A percentile compares a stretch with the other conserved stretches of the same genome.
Evolutionary conservation across 2,888 invertebrate genomes (phyloP).

Genomic region (Diarsia brunnea): DNA sequence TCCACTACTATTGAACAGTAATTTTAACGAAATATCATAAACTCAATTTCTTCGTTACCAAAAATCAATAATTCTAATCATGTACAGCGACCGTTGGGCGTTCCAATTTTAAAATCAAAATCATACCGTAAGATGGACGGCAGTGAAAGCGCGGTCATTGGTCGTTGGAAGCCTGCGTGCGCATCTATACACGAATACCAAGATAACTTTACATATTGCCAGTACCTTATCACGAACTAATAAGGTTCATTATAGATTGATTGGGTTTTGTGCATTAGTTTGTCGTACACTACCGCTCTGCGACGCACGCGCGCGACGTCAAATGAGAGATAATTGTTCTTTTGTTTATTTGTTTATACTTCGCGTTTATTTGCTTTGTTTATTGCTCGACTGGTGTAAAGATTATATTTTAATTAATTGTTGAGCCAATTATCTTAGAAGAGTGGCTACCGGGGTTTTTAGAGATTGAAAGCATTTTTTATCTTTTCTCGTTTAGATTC

Average conservation of each 20-base stretch:
- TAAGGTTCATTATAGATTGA: constrained; percentile 38
- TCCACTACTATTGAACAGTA: background rate
- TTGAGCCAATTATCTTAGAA: constrained; percentile 35
- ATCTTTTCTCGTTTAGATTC: background rate
- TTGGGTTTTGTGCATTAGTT: constrained; percentile 26
- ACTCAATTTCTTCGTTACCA: constrained; percentile 22
- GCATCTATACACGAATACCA: constrained; percentile 81
- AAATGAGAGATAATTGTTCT: constrained; percentile 87
- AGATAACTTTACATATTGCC: constrained; percentile 46
- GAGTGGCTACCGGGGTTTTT: constrained; percentile 45
- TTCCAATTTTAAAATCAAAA: constrained; percentile 86
- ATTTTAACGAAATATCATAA: constrained; percentile 36
- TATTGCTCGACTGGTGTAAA: constrained; percentile 60
- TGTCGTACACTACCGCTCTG: constrained; percentile 71
- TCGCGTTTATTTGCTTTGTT: constrained; percentile 62
- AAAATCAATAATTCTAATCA: constrained; percentile 65
- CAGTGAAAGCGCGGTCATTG: constrained; percentile 91
- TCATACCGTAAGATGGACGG: constrained; percentile 82
- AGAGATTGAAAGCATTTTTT: constrained; percentile 14
- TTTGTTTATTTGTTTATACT: constrained; percentile 83
- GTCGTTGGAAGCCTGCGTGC: constrained; percentile 86
- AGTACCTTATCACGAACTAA: fast-evolving
- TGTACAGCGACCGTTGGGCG: constrained; percentile 73
- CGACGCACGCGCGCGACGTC: constrained; percentile 81
- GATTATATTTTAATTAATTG: constrained; percentile 59